Percentiles rank a stretch among this genome's conserved stretches.
These are phyloP conservation scores for Pipra filicauda DNA, from an alignment of 2,113 vertebrate species.

Conservation along the genomic window DNA sequence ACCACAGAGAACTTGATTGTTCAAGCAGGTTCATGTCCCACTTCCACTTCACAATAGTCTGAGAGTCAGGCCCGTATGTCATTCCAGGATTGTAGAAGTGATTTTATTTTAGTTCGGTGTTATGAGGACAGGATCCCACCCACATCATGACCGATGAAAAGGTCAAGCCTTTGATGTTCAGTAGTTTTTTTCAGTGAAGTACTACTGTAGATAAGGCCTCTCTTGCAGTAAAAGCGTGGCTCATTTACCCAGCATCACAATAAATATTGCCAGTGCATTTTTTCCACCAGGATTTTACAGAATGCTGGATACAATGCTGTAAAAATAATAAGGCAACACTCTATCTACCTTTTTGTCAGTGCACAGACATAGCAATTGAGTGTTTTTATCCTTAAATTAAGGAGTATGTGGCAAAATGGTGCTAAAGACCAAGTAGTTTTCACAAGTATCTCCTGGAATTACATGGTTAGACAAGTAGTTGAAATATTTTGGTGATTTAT, in stretches of 20 bases:
- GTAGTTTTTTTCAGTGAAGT: not conserved
- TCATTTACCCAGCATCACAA: not conserved
- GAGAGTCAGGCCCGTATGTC: not conserved
- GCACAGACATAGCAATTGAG: not conserved
- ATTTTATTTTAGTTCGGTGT: not conserved
- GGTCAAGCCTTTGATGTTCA: not conserved
- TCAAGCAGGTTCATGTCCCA: not conserved
- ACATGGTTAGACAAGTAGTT: not conserved
- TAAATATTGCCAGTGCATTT: not conserved
- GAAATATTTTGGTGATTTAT: not conserved
- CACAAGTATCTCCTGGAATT: not conserved
- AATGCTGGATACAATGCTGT: not conserved
- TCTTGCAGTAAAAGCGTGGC: not conserved
- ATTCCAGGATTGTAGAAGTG: not conserved
- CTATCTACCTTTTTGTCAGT: not conserved
- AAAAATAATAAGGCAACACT: not conserved
- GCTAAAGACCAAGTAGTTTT: not conserved
- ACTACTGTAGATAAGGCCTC: not conserved
- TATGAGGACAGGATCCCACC: not conserved
- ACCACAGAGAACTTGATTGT: not conserved
- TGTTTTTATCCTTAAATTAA: not conserved
- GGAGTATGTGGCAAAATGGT: not conserved
- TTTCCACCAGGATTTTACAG: not conserved
- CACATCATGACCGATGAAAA: not conserved
- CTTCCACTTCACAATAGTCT: not conserved